These are phyloP conservation scores for Macrosteles quadrilineatus DNA, from an alignment of 1,140 invertebrate species.

Conservation along the genomic window DNA sequence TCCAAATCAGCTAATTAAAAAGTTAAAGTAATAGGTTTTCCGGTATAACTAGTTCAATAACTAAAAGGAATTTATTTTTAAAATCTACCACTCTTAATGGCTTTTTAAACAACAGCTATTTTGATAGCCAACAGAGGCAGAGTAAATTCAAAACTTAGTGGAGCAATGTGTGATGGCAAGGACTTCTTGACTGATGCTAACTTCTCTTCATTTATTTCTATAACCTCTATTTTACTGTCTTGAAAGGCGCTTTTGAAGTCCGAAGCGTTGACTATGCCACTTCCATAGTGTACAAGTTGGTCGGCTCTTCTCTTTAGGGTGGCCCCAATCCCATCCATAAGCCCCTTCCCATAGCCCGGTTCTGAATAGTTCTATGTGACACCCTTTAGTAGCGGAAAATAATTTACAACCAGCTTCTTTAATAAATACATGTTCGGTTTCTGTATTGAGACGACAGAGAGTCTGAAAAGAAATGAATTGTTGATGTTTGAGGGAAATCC, in stretches of 20 bases:
- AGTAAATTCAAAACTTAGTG: neutral
- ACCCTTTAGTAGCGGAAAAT: neutral
- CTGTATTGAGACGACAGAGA: neutral
- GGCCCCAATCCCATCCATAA: slow-evolving; percentile 21
- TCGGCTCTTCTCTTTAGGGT: slow-evolving; percentile 28
- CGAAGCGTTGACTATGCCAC: slow-evolving; percentile 9
- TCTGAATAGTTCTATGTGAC: slow-evolving; percentile 30
- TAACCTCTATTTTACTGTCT: neutral
- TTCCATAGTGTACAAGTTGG: slow-evolving; percentile 7
- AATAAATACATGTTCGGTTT: neutral
- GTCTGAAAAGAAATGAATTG: neutral
- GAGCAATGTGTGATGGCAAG: neutral
- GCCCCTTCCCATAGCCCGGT: slow-evolving; percentile 30
- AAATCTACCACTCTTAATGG: neutral
- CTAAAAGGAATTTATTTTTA: too few species aligned
- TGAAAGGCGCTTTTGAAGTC: slow-evolving; percentile 23
- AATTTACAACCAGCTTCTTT: neutral
- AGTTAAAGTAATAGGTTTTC: too few species aligned
- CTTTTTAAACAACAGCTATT: neutral
- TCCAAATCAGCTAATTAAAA: too few species aligned
- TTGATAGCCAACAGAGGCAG: neutral
- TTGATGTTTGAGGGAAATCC: slow-evolving; percentile 11
- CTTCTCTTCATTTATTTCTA: neutral
- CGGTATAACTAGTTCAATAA: too few species aligned
- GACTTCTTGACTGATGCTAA: slow-evolving; percentile 3